A percentile compares a stretch with the other conserved stretches of the same genome.
These are phyloP conservation scores for Teinopalpus imperialis DNA, from an alignment of 2,888 invertebrate genomes.

Conservation along the genomic window DNA sequence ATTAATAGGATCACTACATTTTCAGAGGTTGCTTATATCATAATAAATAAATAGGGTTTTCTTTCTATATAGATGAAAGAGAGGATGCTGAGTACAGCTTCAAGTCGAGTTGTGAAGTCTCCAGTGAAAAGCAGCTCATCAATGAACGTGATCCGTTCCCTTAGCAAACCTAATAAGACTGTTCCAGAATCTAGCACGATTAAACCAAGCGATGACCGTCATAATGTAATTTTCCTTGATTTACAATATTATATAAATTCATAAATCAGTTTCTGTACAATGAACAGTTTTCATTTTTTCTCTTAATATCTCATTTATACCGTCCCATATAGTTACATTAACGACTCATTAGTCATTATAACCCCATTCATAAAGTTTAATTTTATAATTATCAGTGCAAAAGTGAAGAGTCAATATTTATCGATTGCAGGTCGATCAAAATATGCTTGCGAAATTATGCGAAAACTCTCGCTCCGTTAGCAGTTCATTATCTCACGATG, in stretches of 20 bases:
- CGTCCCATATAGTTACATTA: too few relatives aligned
- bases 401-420: background rate
- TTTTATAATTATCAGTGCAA: background rate
- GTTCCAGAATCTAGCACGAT: background rate
- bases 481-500: conserved; percentile 66
- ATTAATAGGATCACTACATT: too few relatives aligned
- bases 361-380: too few relatives aligned
- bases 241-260: conserved; percentile 4
- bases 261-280: background rate
- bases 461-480: conserved; percentile 65
- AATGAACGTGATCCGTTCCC: conserved; percentile 37
- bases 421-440: conserved; percentile 56
- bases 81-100: conserved; percentile 62
- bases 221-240: conserved; percentile 20
- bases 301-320: too few relatives aligned
- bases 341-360: too few relatives aligned
- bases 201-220: conserved; percentile 12
- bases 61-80: conserved; percentile 61
- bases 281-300: background rate
- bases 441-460: conserved; percentile 56
- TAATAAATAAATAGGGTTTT: too few relatives aligned
- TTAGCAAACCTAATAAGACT: conserved; percentile 41
- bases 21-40: too few relatives aligned
- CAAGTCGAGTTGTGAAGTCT: conserved; percentile 55
- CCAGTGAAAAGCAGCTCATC: conserved; percentile 51